These are phyloP conservation scores for Pseudeuparius sepicola DNA, from an alignment of 2,888 invertebrate species.

Conservation along the genomic window DNA sequence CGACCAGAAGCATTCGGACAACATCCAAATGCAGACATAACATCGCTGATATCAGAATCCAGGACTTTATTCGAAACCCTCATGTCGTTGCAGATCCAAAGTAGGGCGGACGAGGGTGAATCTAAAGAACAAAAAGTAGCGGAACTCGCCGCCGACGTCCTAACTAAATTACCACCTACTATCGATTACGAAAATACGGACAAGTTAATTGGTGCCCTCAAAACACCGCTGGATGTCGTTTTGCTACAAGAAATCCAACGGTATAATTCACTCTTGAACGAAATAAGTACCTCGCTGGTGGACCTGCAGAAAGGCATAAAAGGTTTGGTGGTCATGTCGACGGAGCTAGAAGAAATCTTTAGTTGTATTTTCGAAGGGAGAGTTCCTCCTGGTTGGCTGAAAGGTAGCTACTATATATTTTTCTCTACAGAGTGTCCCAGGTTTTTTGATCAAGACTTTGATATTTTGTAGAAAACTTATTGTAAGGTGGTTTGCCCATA, in stretches of 20 bases:
- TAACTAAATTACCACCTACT: constrained; percentile 57
- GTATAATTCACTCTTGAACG: constrained; percentile 52
- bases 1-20: constrained; percentile 84
- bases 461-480: too few species aligned
- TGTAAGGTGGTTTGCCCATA: too few species aligned
- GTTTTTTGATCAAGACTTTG: too few species aligned
- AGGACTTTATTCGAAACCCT: constrained; percentile 66
- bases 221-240: constrained; percentile 74
- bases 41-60: constrained; percentile 73
- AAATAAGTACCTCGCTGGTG: constrained; percentile 47
- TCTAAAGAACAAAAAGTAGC: constrained; percentile 63
- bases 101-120: constrained; percentile 42
- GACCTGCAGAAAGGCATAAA: constrained; percentile 72
- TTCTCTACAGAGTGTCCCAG: not conserved
- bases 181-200: constrained; percentile 71
- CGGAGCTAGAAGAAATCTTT: constrained; percentile 72
- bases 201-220: constrained; percentile 61
- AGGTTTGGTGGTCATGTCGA: constrained; percentile 82
- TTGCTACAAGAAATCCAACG: constrained; percentile 64
- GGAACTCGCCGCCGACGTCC: constrained; percentile 59
- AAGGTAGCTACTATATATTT: constrained; percentile 40
- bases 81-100: constrained; percentile 65
- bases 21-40: constrained; percentile 83
- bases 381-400: constrained; percentile 66
- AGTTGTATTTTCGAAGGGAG: constrained; percentile 67